Evolutionary conservation across 2,888 invertebrate genomes (phyloP).

Genomic region (Idaea biselata): DNA sequence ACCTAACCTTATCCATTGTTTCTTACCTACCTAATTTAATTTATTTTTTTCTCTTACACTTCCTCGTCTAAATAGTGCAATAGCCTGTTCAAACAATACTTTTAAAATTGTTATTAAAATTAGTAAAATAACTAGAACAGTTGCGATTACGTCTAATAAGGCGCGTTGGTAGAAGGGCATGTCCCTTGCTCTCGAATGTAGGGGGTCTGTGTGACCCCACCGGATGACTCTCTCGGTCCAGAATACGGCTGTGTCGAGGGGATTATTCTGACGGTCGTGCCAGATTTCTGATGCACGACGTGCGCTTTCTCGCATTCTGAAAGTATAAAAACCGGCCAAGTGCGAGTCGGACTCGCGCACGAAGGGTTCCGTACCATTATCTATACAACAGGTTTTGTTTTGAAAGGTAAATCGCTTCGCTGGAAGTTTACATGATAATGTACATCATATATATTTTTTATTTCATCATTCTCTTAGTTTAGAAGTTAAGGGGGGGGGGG

Average conservation of each 20-base stretch:
- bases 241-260: constrained; percentile 80
- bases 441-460: too few relatives aligned
- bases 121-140: constrained; percentile 39
- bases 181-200: constrained; percentile 55
- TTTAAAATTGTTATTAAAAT: constrained; percentile 41
- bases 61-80: constrained; percentile 40
- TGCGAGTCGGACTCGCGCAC: too few relatives aligned
- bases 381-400: too few relatives aligned
- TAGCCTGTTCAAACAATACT: constrained; percentile 41
- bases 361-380: too few relatives aligned
- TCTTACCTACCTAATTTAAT: constrained; percentile 36
- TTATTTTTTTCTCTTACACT: constrained; percentile 59
- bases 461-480: too few relatives aligned
- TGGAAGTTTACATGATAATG: too few relatives aligned
- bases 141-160: constrained; percentile 58
- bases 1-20: too few relatives aligned
- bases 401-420: too few relatives aligned
- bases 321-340: too few relatives aligned
- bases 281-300: constrained; percentile 72
- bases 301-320: constrained; percentile 68
- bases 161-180: constrained; percentile 54
- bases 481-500: too few relatives aligned
- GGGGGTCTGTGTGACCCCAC: constrained; percentile 58
- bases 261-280: constrained; percentile 71
- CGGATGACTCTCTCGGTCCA: constrained; percentile 79